phyloP scores from a whole-genome alignment of 23 tunicate species.

The Halocynthia roretzi region DNA sequence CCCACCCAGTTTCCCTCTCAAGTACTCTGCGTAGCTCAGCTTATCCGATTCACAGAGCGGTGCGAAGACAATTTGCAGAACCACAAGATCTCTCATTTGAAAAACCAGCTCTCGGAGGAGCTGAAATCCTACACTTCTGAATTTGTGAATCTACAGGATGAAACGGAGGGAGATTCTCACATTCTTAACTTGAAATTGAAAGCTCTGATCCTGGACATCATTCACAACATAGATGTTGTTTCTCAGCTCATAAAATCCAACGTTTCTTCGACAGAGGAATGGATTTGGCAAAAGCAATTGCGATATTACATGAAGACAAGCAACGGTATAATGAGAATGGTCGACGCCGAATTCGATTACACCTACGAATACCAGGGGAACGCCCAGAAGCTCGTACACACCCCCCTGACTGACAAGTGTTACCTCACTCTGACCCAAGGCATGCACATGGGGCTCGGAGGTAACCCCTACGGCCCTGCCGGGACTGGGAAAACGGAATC shows the following conservation, averaged over 20 bases:
- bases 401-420: constrained; percentile 95
- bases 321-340: constrained; percentile 49
- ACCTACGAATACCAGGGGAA: constrained; percentile 96
- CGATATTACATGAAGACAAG: constrained; percentile 38
- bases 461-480: constrained; percentile 98
- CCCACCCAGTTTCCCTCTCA: constrained; percentile 74
- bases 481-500: constrained; percentile 98
- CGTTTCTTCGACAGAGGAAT: constrained; percentile 33
- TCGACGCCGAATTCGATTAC: constrained; percentile 78
- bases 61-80: constrained; percentile 59
- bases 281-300: constrained; percentile 95
- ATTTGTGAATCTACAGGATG: background rate
- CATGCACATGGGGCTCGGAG: constrained; percentile 92
- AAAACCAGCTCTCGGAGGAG: constrained; percentile 30
- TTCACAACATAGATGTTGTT: constrained; percentile 83
- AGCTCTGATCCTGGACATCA: constrained; percentile 82
- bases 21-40: constrained; percentile 77
- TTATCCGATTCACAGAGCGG: constrained; percentile 32
- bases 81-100: constrained; percentile 21
- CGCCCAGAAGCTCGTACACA: constrained; percentile 87
- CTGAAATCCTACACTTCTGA: constrained; percentile 58
- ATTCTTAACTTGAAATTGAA: constrained; percentile 64
- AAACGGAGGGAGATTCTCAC: constrained; percentile 30
- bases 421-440: constrained; percentile 95
- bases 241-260: constrained; percentile 37